Base-by-base conservation (phyloP, 2,888 invertebrate genomes). In the Masnerella sp. region DNA sequence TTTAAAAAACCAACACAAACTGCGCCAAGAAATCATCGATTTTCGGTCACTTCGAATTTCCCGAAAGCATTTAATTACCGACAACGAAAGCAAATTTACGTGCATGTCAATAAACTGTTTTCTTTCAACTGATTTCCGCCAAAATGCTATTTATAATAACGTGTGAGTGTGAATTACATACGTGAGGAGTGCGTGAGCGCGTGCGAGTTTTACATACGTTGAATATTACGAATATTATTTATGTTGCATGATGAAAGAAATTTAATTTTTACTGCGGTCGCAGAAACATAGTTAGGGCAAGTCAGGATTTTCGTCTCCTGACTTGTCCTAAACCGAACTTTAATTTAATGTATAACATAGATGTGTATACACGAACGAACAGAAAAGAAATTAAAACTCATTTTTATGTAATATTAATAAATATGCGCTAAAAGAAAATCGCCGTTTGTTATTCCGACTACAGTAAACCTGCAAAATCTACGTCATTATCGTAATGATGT, bases 341-440 rank as follows among this genome's bases (percentile, higher is more conserved):
- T 54, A 51, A 70, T 70, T 71, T 67, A 75, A 65, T 61, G 43
- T 42, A 68, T 67, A 65, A 58, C 52, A 71, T 75, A 71, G 54
- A 64, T 68, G 68, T 68, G 71, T 68, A 68, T 68, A 75, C 71
- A 68, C 28, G 40, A 62, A 56, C 47, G 54, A 75, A 49, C 34
- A 52, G 30, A 28, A 49, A 59, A 15, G 14, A 58, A 71, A 45
- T 61, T 54, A 17, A 64, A 70, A 65, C 54, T 52, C 71, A 75
- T 75, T 75, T 75, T 71, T 74, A 74, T 70, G 74, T 74, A 65
- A 74, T 54, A 74, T 69, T 69, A 74, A 74, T 74, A 69, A 74
- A 74, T 30, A 74, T 56, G 61, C 64, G 64, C 70, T 62, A 64
- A 70, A 70, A 59, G 8, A 42, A 42, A 47, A 15, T 9, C 3